Percentiles rank a stretch among this genome's conserved stretches.
phyloP scores from a whole-genome alignment of 2,797 vertebrate genomes.

The Phoxinus dragarum region DNA sequence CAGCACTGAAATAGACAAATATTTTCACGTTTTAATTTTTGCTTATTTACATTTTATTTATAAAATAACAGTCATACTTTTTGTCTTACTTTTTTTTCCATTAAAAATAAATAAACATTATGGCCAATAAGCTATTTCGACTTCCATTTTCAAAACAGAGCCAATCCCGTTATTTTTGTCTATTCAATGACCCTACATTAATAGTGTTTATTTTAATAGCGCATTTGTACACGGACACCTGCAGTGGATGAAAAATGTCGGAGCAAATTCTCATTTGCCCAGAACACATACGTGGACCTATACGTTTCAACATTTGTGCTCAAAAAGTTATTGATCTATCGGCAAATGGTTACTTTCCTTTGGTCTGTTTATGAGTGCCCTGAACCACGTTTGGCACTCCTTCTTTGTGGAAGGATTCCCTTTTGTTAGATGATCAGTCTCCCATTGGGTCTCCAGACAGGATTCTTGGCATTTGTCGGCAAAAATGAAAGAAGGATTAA shows the following conservation, averaged over 20 bases:
- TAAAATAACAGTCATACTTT: background rate
- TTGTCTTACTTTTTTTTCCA: background rate
- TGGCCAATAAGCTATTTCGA: background rate
- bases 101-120: background rate
- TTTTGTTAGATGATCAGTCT: slow-evolving; percentile 96
- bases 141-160: background rate
- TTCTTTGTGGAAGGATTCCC: slow-evolving; percentile 86
- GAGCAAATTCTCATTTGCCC: slow-evolving; percentile 2
- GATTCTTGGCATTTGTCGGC: slow-evolving; percentile 94
- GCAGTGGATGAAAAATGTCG: slow-evolving; percentile 10
- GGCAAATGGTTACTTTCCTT: slow-evolving; percentile 44
- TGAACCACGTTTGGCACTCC: slow-evolving; percentile 78
- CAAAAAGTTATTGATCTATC: slow-evolving; percentile 30
- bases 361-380: slow-evolving; percentile 71
- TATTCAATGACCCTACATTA: background rate
- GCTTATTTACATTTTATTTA: background rate
- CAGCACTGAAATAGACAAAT: background rate
- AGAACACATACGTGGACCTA: background rate
- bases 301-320: slow-evolving; percentile 2
- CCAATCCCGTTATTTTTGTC: background rate
- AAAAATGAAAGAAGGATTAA: slow-evolving; percentile 97
- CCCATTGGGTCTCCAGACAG: slow-evolving; percentile 90
- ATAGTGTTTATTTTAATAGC: background rate
- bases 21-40: background rate
- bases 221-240: slow-evolving; percentile 11